Percentiles rank a stretch among this genome's conserved stretches.
phyloP scores from a whole-genome alignment of 2,113 vertebrate genomes.

The Mus pahari region DNA sequence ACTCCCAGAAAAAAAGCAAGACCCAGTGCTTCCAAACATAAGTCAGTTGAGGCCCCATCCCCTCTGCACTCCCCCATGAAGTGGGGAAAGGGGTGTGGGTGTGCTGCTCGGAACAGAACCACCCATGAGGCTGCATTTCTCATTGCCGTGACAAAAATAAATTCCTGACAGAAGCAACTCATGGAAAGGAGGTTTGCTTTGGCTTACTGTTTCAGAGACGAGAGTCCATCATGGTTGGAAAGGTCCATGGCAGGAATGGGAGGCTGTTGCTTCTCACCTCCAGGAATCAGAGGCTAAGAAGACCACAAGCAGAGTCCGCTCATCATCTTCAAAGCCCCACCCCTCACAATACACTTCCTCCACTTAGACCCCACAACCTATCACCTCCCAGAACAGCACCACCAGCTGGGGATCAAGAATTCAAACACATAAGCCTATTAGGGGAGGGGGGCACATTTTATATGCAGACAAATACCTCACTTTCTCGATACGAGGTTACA shows the following conservation, averaged over 20 bases:
- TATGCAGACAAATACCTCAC: neutral
- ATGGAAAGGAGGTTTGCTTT: neutral
- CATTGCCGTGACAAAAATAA: neutral
- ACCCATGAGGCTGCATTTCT: neutral
- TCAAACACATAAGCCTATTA: neutral
- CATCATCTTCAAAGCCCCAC: neutral
- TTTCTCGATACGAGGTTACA: neutral
- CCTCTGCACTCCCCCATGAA: neutral
- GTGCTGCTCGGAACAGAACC: neutral
- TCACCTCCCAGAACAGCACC: neutral
- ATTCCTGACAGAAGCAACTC: neutral
- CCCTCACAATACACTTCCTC: neutral
- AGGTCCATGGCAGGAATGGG: neutral
- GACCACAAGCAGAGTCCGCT: neutral
- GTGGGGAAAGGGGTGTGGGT: neutral
- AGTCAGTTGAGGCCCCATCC: neutral
- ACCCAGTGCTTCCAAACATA: neutral
- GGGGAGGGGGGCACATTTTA: neutral
- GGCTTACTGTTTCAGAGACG: neutral
- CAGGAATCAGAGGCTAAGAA: neutral
- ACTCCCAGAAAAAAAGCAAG: neutral
- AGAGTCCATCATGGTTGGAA: neutral
- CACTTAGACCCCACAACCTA: neutral
- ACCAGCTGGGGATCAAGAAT: neutral
- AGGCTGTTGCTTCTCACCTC: neutral